phyloP scores from a whole-genome alignment of 1,140 invertebrate genomes.

The Drosophila littoralis region DNA sequence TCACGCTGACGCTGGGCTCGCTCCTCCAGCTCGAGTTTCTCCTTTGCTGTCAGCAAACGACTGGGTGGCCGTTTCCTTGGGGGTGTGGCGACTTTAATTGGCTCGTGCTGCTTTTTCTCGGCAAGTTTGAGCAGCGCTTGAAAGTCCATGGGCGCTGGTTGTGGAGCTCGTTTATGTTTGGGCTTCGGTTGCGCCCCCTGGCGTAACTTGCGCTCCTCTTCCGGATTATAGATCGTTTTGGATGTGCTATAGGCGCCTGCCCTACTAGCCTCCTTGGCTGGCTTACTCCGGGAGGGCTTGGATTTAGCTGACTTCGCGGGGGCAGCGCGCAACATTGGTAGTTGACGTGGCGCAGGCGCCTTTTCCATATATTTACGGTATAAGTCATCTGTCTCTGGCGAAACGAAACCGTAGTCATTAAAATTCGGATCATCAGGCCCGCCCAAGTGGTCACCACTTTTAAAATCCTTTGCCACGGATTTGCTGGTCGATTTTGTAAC shows the following conservation, averaged over 20 bases:
- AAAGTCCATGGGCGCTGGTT: neutral
- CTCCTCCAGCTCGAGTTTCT: neutral
- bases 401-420: constrained; percentile 1
- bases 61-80: neutral
- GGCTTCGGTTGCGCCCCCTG: neutral
- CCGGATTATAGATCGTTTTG: neutral
- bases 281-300: neutral
- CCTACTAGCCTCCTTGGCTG: neutral
- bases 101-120: neutral
- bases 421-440: neutral
- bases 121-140: neutral
- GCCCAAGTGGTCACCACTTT: neutral
- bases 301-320: neutral
- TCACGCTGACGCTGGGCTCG: neutral
- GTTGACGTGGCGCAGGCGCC: no score
- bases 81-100: neutral
- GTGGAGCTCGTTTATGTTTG: neutral
- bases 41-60: neutral
- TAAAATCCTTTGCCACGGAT: neutral
- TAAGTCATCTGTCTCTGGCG: neutral
- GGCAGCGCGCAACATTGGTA: neutral
- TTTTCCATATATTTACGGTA: constrained; percentile 2
- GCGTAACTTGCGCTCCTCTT: neutral
- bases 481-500: neutral
- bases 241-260: neutral